Conservation (phyloP, 2,888 invertebrate genomes). For the Homarus gammarus region DNA sequence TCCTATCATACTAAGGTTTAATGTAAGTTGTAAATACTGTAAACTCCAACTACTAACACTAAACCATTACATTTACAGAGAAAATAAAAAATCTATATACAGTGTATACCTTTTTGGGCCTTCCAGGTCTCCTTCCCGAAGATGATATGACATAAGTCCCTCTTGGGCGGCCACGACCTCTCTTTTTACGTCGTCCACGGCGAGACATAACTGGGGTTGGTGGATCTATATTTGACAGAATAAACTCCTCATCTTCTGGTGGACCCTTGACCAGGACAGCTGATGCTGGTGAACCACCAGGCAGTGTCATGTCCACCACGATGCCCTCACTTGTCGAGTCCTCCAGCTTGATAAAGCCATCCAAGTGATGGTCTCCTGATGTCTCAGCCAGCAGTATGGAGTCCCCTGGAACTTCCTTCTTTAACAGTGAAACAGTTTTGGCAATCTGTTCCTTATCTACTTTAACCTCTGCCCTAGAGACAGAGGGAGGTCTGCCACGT, state of each 20-base stretch:
- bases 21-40: too few species aligned
- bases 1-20: too few species aligned
- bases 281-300: slow-evolving; percentile 64
- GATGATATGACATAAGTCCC: slow-evolving; percentile 74
- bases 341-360: slow-evolving; percentile 52
- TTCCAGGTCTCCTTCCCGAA: slow-evolving; percentile 71
- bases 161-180: slow-evolving; percentile 67
- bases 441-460: background rate
- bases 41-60: too few species aligned
- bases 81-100: background rate
- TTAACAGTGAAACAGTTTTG: slow-evolving; percentile 47
- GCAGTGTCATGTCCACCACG: slow-evolving; percentile 63
- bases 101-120: slow-evolving; percentile 72
- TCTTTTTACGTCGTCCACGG: slow-evolving; percentile 66
- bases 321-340: slow-evolving; percentile 48
- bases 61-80: too few species aligned
- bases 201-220: slow-evolving; percentile 13
- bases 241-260: slow-evolving; percentile 62
- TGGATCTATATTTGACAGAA: slow-evolving; percentile 26
- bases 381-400: slow-evolving; percentile 23
- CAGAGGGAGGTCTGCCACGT: slow-evolving; percentile 42
- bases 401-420: slow-evolving; percentile 37
- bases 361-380: slow-evolving; percentile 5
- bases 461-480: slow-evolving; percentile 19
- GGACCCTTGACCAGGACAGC: slow-evolving; percentile 63